Percentiles rank a stretch among this genome's conserved stretches.
phyloP scores from a whole-genome alignment of 2,113 vertebrate genomes.

The Pandion haliaetus region DNA sequence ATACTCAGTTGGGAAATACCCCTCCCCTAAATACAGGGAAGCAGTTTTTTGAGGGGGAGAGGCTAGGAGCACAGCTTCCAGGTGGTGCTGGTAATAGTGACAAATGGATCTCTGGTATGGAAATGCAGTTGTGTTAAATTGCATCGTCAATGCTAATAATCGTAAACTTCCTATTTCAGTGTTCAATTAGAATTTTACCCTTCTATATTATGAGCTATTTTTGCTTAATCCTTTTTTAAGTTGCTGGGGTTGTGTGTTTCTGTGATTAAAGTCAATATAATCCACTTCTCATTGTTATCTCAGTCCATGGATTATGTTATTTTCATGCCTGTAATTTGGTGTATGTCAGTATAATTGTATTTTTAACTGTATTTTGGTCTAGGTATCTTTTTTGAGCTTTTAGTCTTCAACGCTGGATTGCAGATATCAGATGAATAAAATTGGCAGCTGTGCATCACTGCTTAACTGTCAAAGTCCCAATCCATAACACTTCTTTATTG shows the following conservation, averaged over 20 bases:
- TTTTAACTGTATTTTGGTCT: neutral
- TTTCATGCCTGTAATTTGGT: neutral
- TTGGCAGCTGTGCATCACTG: neutral
- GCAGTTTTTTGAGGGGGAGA: neutral
- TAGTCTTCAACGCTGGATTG: neutral
- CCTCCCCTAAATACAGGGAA: neutral
- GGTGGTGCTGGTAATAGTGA: neutral
- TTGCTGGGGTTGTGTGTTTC: neutral
- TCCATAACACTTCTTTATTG: neutral
- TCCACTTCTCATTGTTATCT: constrained; percentile 19
- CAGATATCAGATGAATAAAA: constrained; percentile 5
- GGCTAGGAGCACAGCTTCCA: neutral
- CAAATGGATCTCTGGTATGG: neutral
- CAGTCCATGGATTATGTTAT: neutral
- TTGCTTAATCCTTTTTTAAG: constrained; percentile 14
- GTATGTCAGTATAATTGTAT: neutral
- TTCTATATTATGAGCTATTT: neutral
- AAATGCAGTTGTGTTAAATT: neutral
- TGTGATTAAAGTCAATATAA: constrained; percentile 55
- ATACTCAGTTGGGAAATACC: neutral
- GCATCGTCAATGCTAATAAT: neutral
- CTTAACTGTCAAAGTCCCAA: neutral
- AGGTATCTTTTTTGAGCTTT: neutral
- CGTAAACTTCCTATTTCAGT: neutral
- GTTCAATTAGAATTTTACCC: neutral